Base-by-base conservation (phyloP, 2,888 invertebrate genomes). In the Ethmia dodecea region DNA sequence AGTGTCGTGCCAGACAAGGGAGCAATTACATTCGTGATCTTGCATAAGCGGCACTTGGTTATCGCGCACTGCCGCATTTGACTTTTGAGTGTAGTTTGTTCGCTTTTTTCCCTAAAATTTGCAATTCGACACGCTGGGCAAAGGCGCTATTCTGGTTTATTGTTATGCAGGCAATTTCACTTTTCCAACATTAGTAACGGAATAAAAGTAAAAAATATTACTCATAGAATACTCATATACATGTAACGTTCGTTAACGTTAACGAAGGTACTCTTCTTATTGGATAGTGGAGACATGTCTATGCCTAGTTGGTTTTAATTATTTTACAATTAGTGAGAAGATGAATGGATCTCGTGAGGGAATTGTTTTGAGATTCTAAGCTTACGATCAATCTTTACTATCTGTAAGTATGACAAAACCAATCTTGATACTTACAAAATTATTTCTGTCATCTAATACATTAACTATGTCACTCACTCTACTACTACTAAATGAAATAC, bases 1-100 rank as follows among this genome's bases (percentile, higher is more conserved):
- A 86, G 81, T 86, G 84, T 86, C 81, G 79, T 74, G 77, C 78
- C 81, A 84, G 86, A 81, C 80, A 81, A 84, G 84, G 84, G 84
- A 84, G 87, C 87, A 87, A 87, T 87, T 87, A 87, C 87, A 86
- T 80, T 79, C 87, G 87, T 87, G 87, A 86, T 86, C 87, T 84
- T 83, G 87, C 87, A 87, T 87, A 87, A 86, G 83, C 81, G 77
- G 76, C 74, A 79, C 83, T 84, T 80, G 84, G 75, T 86, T 86
- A 86, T 84, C 84, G 70, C 75, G 65, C 70, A 67, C 77, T 72
- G 76, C 83, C 80, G 80, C 78, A 74, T 84, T 77, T 75, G 81
- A 83, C 79, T 83, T 77, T 40, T 72, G 69, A 81, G 75, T 80
- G 77, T 74, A 77, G 76, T 75, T 69, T 63, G 69, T 70, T 61